Conservation (phyloP, 2,797 vertebrate species). For the Artibeus lituratus region DNA sequence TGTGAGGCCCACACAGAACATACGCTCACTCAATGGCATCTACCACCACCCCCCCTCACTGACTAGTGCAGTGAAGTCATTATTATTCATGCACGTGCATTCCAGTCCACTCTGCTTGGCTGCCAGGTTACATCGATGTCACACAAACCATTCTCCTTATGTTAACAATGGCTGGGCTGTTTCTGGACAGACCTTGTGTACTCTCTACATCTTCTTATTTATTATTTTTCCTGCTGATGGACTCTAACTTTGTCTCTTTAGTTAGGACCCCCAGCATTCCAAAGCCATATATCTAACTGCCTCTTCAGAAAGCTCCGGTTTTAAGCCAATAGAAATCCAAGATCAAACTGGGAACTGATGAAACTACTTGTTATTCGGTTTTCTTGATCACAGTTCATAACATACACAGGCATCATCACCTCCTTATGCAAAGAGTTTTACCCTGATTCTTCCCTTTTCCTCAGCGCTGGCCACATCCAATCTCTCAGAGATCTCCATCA, state of each 20-base stretch:
- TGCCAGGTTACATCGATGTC: too few relatives aligned
- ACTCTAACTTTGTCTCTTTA: not conserved
- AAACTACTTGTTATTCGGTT: not conserved
- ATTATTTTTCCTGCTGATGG: not conserved
- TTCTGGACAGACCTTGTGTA: too few relatives aligned
- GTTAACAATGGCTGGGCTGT: too few relatives aligned
- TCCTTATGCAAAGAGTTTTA: not conserved
- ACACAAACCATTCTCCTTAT: too few relatives aligned
- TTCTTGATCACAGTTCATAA: not conserved
- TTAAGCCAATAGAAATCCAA: not conserved
- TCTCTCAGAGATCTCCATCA: not conserved
- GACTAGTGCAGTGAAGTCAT: too few relatives aligned
- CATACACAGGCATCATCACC: not conserved
- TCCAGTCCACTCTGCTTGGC: too few relatives aligned
- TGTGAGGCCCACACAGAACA: too few relatives aligned
- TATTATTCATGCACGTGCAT: too few relatives aligned
- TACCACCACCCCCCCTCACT: too few relatives aligned
- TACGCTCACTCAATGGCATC: too few relatives aligned
- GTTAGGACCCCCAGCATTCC: not conserved
- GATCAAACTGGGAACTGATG: not conserved
- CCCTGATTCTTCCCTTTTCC: not conserved
- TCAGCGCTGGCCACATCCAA: not conserved
- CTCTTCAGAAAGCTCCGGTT: not conserved
- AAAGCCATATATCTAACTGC: not conserved
- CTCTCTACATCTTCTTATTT: not conserved